Conservation (phyloP, 2,888 invertebrate genomes). For the Labia minor region DNA sequence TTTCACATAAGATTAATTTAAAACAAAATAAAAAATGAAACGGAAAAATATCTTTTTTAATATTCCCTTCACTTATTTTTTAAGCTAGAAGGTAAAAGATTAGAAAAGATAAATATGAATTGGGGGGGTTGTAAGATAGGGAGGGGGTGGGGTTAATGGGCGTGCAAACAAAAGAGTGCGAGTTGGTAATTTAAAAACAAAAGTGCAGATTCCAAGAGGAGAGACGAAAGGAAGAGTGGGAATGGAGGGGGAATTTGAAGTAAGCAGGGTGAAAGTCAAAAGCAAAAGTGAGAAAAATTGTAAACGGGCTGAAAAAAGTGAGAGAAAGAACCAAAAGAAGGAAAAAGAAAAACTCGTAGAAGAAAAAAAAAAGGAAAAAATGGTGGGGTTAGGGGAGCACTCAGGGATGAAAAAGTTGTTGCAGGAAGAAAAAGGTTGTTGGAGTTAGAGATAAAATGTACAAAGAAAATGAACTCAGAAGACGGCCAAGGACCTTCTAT, state of each 20-base stretch:
- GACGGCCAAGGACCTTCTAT: neutral
- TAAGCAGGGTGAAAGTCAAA: neutral
- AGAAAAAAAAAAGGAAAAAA: neutral
- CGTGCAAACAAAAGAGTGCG: slow-evolving; percentile 13
- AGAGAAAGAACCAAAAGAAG: neutral
- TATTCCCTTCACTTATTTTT: slow-evolving; percentile 4
- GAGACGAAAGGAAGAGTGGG: neutral
- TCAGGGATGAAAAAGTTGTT: slow-evolving; percentile 13
- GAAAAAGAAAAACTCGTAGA: neutral
- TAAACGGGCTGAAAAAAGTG: neutral
- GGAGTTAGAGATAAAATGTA: slow-evolving; percentile 7
- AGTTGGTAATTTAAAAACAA: slow-evolving; percentile 13
- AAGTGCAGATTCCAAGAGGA: neutral
- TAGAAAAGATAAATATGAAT: slow-evolving; percentile 13
- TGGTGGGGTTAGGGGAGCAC: neutral
- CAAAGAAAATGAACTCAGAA: slow-evolving; percentile 13
- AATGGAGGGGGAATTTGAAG: neutral
- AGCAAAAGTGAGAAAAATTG: slow-evolving; percentile 13
- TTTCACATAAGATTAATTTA: neutral
- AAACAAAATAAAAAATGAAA: slow-evolving; percentile 3
- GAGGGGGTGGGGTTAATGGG: neutral
- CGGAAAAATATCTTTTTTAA: slow-evolving; percentile 3
- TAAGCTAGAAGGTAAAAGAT: slow-evolving; percentile 13
- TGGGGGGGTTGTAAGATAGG: neutral
- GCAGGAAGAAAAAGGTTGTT: slow-evolving; percentile 13